Base-by-base conservation (phyloP, 1,140 invertebrate genomes). In the Adelges cooleyi region DNA sequence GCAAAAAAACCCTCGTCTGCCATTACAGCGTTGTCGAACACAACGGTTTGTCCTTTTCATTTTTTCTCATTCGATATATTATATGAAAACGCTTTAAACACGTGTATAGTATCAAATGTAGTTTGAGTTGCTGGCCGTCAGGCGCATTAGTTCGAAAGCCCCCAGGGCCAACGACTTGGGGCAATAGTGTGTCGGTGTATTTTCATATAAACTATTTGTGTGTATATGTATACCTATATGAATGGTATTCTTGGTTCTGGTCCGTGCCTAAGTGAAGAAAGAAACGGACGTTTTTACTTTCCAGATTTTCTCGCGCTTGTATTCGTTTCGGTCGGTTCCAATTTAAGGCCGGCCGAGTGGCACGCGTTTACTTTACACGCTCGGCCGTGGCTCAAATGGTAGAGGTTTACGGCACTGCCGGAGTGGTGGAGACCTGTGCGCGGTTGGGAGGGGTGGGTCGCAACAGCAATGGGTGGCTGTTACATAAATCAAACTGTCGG, bases 401-500 rank as follows among this genome's bases (percentile, higher is more conserved):
- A 11, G 40, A 44, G 4, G n/a, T 17, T 11, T 44, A 44, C 15
- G 11, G n/a, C 40, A n/a, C 40, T 44, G 11, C n/a, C 5, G 15
- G n/a, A 5, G 11, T 44, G 11, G 15, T 13, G 36, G 15, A 44
- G n/a, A n/a, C 8, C 40, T 17, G 15, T 11, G 13, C 36, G 13
- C 36, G 36, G 36, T 38, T 38, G 6, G 36, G n/a, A 44, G 4
- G 40, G n/a, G n/a, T 44, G 6, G n/a, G n/a, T n/a, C n/a, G n/a
- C n/a, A n/a, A n/a, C n/a, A 38, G 53, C 3, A 62, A 27, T 18
- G 42, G 42, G 42, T 44, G 18, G n/a, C 23, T 46, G 54, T 44
- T 25, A 33, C 42, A 62, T 62, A 62, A 62, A 62, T 62, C 56
- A 62, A 48, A 48, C n/a, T 46, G 56, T 62, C 27, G 13, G 42